Evolutionary conservation across 2,888 invertebrate genomes (phyloP).

Genomic region (Punctoribates punctum): DNA sequence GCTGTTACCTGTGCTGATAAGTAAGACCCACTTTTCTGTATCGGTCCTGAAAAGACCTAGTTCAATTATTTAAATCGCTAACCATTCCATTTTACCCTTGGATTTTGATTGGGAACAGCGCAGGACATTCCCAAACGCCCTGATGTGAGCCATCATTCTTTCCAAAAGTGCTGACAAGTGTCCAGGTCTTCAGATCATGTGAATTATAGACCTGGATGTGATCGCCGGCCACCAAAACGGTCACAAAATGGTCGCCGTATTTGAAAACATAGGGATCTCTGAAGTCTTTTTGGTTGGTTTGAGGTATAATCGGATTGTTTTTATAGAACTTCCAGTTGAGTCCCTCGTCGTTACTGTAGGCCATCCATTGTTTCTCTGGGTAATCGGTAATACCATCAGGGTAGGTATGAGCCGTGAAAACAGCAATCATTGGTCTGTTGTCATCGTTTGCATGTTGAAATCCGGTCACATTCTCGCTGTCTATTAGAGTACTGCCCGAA

Average conservation of each 20-base stretch:
- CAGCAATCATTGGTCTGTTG: neutral
- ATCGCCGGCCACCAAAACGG: constrained; percentile 31
- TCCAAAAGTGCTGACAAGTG: neutral
- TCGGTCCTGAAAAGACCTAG: neutral
- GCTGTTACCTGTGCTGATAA: too few species aligned
- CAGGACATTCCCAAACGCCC: constrained; percentile 43
- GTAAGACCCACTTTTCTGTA: neutral
- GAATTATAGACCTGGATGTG: constrained; percentile 31
- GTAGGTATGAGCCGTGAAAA: neutral
- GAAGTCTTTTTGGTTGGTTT: constrained; percentile 6
- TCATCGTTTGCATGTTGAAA: neutral
- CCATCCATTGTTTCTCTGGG: constrained; percentile 29
- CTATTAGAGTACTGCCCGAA: constrained; percentile 39
- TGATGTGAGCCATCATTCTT: neutral
- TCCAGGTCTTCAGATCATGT: constrained; percentile 36
- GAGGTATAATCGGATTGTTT: constrained; percentile 34
- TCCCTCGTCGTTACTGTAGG: constrained; percentile 35
- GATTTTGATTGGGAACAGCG: neutral
- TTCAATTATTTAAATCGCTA: neutral
- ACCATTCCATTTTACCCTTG: neutral
- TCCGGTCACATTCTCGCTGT: constrained; percentile 38
- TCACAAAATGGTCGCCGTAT: constrained; percentile 31
- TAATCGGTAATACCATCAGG: neutral
- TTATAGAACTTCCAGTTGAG: constrained; percentile 14
- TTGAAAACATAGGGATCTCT: constrained; percentile 34